Percentiles rank a stretch among this genome's conserved stretches.
Conservation (phyloP, 2,113 vertebrate genomes). For the Mystacornis crossleyi region DNA sequence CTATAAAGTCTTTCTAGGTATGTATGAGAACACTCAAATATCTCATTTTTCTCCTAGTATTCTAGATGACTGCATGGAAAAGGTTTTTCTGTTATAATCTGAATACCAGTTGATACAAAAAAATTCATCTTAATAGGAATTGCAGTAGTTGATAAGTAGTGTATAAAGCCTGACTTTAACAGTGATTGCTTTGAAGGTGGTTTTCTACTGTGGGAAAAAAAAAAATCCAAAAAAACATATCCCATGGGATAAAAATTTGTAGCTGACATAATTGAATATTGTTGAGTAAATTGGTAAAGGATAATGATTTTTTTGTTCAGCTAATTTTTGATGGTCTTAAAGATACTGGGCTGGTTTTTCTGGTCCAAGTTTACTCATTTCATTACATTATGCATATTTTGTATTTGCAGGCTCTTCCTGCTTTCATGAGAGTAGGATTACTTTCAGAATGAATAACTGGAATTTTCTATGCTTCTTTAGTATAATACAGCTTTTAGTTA, state of each 20-base stretch:
- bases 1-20: background rate
- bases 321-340: background rate
- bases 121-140: background rate
- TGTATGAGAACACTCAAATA: background rate
- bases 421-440: background rate
- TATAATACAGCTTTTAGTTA: background rate
- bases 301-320: background rate
- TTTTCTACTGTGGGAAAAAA: background rate
- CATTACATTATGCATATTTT: background rate
- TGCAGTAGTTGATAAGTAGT: background rate
- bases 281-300: background rate
- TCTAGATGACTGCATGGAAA: background rate
- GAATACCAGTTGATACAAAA: background rate
- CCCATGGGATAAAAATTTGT: background rate
- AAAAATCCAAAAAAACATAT: background rate
- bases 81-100: background rate
- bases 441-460: background rate
- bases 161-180: background rate
- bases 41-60: background rate
- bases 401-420: background rate
- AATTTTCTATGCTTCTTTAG: background rate
- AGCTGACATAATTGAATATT: background rate
- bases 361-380: background rate
- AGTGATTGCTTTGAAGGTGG: background rate
- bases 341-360: background rate